Base-by-base conservation (phyloP, 2,888 invertebrate genomes). In the Platycnemis pennipes region DNA sequence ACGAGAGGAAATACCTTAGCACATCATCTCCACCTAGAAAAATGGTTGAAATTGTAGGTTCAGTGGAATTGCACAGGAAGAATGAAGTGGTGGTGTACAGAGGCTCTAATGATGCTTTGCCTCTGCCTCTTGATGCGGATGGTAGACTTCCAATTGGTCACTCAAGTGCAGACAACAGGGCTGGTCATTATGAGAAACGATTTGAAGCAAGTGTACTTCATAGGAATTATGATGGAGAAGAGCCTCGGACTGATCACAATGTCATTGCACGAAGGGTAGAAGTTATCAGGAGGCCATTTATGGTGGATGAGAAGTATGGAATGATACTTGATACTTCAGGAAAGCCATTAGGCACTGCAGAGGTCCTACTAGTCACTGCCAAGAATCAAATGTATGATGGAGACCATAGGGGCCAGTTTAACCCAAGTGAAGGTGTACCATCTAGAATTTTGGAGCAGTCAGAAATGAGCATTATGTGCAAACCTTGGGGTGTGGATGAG, bases 261-360 rank as follows among this genome's bases (percentile, higher is more conserved):
- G 26, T 87, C 2, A 87, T 87, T 26, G 26, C 87, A 46, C 44
- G 44, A 0, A 22, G 49, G 13, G 26, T 63, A 44, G 91, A 91
- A 63, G n/a, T 91, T 19, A 91, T 91, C 63, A 91, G 42, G 26
- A 56, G n/a, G 63, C 91, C 91, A 16, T n/a, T 91, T n/a, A 11
- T 69, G 26, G n/a, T 53, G 56, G 63, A 63, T 44, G n/a, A 91
- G 0, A 45, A 91, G 3, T 63, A 45, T 63, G 44, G 63, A 63
- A 45, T 44, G n/a, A 26, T 63, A n/a, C n/a, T 56, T 7, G 22
- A 63, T 44, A 26, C 56, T 42, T 63, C 91, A 56, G 63, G 91
- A n/a, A 91, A 45, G 44, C 2, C 42, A 26, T 26, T 44, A n/a
- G 56, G 44, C 16, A 22, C 91, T 44, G 31, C 91, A 19, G 63